Conservation (phyloP, 2,113 vertebrate genomes). For the Serinus canaria region DNA sequence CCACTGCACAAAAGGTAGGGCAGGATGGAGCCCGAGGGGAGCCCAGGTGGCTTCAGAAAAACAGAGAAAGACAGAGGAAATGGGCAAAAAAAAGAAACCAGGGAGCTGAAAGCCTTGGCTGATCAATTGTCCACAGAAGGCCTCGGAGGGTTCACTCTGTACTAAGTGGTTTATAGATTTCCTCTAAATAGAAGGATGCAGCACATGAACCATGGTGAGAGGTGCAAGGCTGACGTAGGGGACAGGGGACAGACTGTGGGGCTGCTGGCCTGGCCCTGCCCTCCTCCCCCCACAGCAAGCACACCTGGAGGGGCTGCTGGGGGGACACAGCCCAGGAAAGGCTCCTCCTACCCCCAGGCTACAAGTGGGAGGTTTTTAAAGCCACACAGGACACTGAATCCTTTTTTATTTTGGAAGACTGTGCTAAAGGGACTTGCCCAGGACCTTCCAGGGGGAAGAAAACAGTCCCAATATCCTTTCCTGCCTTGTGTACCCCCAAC, state of each 20-base stretch:
- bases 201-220: accelerated
- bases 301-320: background rate
- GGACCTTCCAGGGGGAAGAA: background rate
- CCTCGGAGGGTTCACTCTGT: background rate
- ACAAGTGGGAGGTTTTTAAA: background rate
- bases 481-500: background rate
- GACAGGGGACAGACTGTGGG: background rate
- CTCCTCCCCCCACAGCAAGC: background rate
- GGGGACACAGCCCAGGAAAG: background rate
- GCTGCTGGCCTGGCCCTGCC: background rate
- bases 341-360: background rate
- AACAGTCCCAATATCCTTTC: background rate
- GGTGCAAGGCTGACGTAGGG: accelerated
- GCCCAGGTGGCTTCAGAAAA: background rate
- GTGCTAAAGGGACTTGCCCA: background rate
- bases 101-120: background rate
- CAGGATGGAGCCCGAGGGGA: background rate
- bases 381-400: background rate
- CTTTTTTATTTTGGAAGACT: background rate
- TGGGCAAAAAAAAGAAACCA: accelerated
- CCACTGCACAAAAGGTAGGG: accelerated
- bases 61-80: background rate
- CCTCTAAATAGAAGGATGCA: slow-evolving; percentile 1
- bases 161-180: slow-evolving; percentile 49
- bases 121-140: background rate